Conservation (phyloP, 2,888 invertebrate genomes). For the Tenthredo notha region DNA sequence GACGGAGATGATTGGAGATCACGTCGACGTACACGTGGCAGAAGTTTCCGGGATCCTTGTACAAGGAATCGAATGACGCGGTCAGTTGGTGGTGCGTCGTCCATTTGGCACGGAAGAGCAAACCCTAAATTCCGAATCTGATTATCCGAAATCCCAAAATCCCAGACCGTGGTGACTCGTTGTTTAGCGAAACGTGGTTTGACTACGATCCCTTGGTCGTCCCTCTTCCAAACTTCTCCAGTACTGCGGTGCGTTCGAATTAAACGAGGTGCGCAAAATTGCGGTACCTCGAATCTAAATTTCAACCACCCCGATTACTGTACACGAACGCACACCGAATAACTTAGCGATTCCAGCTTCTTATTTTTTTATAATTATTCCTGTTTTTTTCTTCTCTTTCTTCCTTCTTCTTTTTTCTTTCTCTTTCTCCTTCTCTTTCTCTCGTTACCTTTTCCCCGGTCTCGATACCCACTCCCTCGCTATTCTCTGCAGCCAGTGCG, state of each 20-base stretch:
- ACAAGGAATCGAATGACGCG: constrained; percentile 41
- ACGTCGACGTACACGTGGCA: neutral
- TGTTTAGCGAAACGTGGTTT: constrained; percentile 42
- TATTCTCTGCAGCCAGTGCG: neutral
- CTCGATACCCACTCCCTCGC: too few species aligned
- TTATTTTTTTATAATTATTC: neutral
- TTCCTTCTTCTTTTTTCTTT: neutral
- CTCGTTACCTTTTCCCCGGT: neutral
- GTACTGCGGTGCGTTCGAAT: constrained; percentile 1
- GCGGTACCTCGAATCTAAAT: constrained; percentile 7
- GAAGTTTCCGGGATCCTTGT: neutral
- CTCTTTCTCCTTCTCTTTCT: neutral
- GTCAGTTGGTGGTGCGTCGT: constrained; percentile 19
- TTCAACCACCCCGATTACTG: constrained; percentile 17
- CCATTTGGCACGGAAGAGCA: constrained; percentile 10
- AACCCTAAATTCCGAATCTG: constrained; percentile 47
- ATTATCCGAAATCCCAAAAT: constrained; percentile 50
- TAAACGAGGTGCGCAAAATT: constrained; percentile 28
- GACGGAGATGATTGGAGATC: neutral
- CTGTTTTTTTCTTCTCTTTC: neutral
- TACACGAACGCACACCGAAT: neutral
- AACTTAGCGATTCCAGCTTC: neutral
- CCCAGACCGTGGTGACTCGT: constrained; percentile 43
- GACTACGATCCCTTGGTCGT: constrained; percentile 3
- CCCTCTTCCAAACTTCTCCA: neutral